phyloP scores from a whole-genome alignment of 23 tunicate genomes.

The Trididemnum miniatum region DNA sequence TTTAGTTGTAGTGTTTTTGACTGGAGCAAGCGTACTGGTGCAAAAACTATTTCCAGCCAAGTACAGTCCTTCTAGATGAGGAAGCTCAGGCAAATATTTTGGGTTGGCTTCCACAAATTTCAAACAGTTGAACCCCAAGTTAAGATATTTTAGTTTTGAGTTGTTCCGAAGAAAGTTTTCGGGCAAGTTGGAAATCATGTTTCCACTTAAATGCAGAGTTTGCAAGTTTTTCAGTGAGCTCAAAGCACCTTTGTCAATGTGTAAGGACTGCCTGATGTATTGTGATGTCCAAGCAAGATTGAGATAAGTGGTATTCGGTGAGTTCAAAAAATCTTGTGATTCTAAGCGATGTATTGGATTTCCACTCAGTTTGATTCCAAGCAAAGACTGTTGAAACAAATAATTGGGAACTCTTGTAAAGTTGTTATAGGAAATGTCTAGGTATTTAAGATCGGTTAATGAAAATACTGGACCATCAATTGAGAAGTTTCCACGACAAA shows the following conservation, averaged over 20 bases:
- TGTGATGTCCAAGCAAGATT: slow-evolving; percentile 14
- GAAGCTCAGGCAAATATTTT: background rate
- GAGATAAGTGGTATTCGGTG: background rate
- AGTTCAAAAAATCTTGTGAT: background rate
- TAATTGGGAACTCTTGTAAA: background rate
- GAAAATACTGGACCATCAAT: background rate
- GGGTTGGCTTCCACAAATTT: background rate
- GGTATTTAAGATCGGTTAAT: background rate
- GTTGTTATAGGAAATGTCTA: slow-evolving; percentile 13
- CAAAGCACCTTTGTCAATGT: background rate
- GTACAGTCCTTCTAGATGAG: background rate
- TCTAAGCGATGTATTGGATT: background rate
- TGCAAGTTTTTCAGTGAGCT: background rate
- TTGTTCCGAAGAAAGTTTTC: background rate
- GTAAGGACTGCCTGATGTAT: background rate
- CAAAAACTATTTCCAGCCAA: background rate
- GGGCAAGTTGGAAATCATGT: background rate
- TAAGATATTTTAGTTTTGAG: background rate
- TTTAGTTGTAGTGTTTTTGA: background rate
- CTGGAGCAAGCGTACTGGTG: background rate
- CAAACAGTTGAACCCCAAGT: slow-evolving; percentile 8
- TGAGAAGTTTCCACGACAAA: slow-evolving; percentile 1
- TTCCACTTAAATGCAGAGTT: background rate
- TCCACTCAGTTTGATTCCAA: slow-evolving; percentile 7
- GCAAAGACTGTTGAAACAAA: background rate